Conservation (phyloP, 2,888 invertebrate genomes). For the Pegoplata infirma region DNA sequence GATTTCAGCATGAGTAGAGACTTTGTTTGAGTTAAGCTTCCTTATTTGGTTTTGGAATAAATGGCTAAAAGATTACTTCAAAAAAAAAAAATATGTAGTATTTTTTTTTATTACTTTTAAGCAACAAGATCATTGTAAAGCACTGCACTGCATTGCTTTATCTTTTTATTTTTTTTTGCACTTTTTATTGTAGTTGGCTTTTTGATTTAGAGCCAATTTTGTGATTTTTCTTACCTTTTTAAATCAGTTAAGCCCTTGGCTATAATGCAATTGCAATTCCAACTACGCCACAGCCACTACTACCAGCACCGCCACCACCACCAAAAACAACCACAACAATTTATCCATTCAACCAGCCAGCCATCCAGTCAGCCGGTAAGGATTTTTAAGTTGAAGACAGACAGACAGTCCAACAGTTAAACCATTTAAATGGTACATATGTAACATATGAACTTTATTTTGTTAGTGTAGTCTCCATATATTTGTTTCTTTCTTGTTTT, state of each 20-base stretch:
- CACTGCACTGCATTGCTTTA: not conserved
- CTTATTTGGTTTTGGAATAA: conserved; percentile 35
- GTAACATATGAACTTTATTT: conserved; percentile 54
- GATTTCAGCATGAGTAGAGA: not conserved
- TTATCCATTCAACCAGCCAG: conserved; percentile 23
- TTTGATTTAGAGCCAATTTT: conserved; percentile 63
- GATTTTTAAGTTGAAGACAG: too few species aligned
- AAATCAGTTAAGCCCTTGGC: conserved; percentile 63
- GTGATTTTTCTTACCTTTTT: conserved; percentile 51
- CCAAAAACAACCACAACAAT: conserved; percentile 5
- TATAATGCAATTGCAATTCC: conserved; percentile 61
- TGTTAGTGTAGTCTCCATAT: too few species aligned
- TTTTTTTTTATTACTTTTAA: conserved; percentile 25
- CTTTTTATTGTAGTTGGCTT: conserved; percentile 48
- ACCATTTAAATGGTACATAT: conserved; percentile 58
- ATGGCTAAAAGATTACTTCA: conserved; percentile 8
- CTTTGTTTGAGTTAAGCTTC: conserved; percentile 30
- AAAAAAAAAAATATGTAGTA: conserved; percentile 9
- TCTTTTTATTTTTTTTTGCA: conserved; percentile 7
- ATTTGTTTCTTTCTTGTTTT: conserved; percentile 21
- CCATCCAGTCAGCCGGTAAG: conserved; percentile 34
- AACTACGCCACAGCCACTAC: conserved; percentile 44
- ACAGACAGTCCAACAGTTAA: conserved; percentile 16
- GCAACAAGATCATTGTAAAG: conserved; percentile 24
- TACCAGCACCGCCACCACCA: conserved; percentile 1